Evolutionary conservation across 2,113 vertebrate species (phyloP).

Genomic region (Dinomys branickii): DNA sequence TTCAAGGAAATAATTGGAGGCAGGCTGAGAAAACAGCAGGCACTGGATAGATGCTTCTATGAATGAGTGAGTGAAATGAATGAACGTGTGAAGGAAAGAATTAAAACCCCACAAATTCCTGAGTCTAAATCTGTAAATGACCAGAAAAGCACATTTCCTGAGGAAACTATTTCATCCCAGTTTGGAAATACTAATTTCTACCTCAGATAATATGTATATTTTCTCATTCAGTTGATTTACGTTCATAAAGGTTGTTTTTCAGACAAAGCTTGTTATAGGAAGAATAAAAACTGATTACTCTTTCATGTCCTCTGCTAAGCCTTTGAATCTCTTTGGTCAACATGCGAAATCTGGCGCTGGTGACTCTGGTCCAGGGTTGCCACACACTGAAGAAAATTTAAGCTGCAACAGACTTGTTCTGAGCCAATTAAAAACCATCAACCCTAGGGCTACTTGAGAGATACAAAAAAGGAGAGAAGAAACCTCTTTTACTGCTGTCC

Average conservation of each 20-base stretch:
- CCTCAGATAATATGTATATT: not conserved
- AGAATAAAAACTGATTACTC: not conserved
- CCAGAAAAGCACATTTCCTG: conserved; percentile 49
- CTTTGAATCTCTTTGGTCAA: not conserved
- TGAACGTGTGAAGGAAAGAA: conserved; percentile 37
- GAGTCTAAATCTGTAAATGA: conserved; percentile 55
- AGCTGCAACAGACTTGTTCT: not conserved
- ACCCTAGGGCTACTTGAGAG: not conserved
- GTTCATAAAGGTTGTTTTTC: not conserved
- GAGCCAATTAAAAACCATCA: not conserved
- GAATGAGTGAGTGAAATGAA: conserved; percentile 56
- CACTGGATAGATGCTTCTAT: conserved; percentile 29
- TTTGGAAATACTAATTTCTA: conserved; percentile 64
- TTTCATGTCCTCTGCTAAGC: not conserved
- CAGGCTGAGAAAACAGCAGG: conserved; percentile 44
- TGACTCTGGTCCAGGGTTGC: not conserved
- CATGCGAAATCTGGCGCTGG: not conserved
- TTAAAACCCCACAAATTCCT: conserved; percentile 28
- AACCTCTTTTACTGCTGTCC: not conserved
- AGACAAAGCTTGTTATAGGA: conserved; percentile 13
- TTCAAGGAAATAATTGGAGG: conserved; percentile 63
- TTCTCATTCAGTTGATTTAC: not conserved
- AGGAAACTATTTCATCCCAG: conserved; percentile 53
- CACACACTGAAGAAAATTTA: not conserved
- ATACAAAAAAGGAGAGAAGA: not conserved